phyloP scores from a whole-genome alignment of 2,888 invertebrate genomes.

The Eugnorisma glareosa region DNA sequence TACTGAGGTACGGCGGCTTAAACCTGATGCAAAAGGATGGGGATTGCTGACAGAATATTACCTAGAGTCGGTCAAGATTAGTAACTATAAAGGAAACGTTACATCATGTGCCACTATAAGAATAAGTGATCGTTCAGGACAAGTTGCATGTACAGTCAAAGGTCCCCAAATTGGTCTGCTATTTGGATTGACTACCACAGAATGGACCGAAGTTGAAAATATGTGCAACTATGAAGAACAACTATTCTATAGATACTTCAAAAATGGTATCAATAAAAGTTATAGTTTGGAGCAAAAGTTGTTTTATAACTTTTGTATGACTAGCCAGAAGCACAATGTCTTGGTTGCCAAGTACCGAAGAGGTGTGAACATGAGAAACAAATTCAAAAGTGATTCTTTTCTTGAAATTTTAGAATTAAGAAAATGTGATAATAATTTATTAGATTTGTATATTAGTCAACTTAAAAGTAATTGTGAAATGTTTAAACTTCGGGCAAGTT shows the following conservation, averaged over 20 bases:
- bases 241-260: conserved; percentile 87
- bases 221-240: conserved; percentile 79
- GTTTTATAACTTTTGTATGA: conserved; percentile 86
- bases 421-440: conserved; percentile 76
- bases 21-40: conserved; percentile 80
- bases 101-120: conserved; percentile 81
- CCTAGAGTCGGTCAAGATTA: conserved; percentile 87
- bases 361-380: conserved; percentile 80
- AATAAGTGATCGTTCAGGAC: conserved; percentile 82
- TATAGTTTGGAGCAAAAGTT: conserved; percentile 83
- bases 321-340: conserved; percentile 79
- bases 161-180: conserved; percentile 79
- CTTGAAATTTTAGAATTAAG: conserved; percentile 80
- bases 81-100: conserved; percentile 71
- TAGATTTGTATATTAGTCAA: conserved; percentile 79
- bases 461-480: conserved; percentile 59
- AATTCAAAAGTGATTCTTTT: conserved; percentile 80
- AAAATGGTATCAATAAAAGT: conserved; percentile 80
- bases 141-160: conserved; percentile 82
- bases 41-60: conserved; percentile 83
- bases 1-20: conserved; percentile 78
- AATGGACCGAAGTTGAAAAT: conserved; percentile 84
- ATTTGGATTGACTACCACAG: conserved; percentile 79
- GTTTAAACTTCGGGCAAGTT: not conserved
- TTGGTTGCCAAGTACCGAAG: conserved; percentile 80